Percentiles rank a stretch among this genome's conserved stretches.
Conservation (phyloP, 2,797 vertebrate genomes). For the Muraenolepis orangiensis region DNA sequence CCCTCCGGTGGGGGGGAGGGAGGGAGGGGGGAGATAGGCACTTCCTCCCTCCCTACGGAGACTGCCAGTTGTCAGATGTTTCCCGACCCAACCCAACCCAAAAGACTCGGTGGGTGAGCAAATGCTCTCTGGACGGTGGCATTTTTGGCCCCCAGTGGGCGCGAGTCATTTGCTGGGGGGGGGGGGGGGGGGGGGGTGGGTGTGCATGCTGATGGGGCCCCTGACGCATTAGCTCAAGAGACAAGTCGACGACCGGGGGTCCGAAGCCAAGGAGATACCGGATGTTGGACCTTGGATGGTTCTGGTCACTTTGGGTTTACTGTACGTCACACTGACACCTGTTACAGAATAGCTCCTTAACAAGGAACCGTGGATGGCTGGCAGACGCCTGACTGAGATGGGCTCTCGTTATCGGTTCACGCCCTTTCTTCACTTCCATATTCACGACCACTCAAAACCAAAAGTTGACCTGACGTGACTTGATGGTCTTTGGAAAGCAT, state of each 20-base stretch:
- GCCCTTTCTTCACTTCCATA: background rate
- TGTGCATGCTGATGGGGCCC: too few species aligned
- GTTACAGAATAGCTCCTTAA: background rate
- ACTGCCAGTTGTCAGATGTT: slow-evolving; percentile 57
- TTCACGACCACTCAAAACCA: background rate
- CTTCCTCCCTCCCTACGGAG: background rate
- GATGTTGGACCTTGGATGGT: background rate
- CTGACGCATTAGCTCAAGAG: slow-evolving; percentile 63
- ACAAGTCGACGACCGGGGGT: slow-evolving; percentile 63
- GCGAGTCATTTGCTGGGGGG: too few species aligned
- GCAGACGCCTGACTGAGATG: too few species aligned
- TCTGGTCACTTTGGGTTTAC: background rate
- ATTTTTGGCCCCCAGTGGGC: slow-evolving; percentile 52
- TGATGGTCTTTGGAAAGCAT: background rate
- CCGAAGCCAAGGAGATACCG: too few species aligned
- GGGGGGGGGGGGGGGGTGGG: too few species aligned
- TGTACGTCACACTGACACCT: background rate
- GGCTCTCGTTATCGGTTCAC: too few species aligned
- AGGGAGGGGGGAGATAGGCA: slow-evolving; percentile 46
- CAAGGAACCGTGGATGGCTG: too few species aligned
- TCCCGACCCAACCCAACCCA: slow-evolving; percentile 57
- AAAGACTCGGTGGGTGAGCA: too few species aligned
- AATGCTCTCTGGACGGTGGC: slow-evolving; percentile 69
- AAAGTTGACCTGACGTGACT: background rate
- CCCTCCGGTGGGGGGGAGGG: too few species aligned